These are phyloP conservation scores for Rhinella marina DNA, from an alignment of 2,797 vertebrate genomes.

Conservation along the genomic window DNA sequence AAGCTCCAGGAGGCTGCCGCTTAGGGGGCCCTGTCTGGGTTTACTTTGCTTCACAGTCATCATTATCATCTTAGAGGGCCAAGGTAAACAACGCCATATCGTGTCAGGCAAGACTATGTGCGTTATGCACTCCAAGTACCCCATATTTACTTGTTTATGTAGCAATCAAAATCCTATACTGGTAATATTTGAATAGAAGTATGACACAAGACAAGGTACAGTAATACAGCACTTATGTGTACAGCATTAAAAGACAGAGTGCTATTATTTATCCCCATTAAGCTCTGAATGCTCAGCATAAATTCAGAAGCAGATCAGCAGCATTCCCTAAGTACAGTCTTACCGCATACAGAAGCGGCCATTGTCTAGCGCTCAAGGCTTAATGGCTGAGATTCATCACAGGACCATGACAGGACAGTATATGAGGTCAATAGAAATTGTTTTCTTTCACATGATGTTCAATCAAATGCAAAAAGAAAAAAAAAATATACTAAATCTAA, in stretches of 20 bases:
- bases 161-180: neutral
- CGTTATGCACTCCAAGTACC: neutral
- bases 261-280: neutral
- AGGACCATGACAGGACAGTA: neutral
- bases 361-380: neutral
- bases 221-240: neutral
- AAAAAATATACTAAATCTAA: neutral
- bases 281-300: neutral
- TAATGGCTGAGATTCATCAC: conserved; percentile 30
- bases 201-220: neutral
- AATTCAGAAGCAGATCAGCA: neutral
- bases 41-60: no score
- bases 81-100: neutral
- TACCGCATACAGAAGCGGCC: conserved; percentile 19
- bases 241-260: neutral
- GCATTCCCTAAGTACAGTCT: neutral
- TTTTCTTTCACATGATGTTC: neutral
- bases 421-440: conserved; percentile 7
- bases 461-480: neutral
- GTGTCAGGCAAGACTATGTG: neutral
- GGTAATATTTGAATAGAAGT: neutral
- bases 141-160: no score
- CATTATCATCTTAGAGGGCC: no score
- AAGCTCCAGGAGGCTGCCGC: no score
- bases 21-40: no score